phyloP scores from a whole-genome alignment of 1,140 invertebrate species.

The Drosophila repleta region DNA sequence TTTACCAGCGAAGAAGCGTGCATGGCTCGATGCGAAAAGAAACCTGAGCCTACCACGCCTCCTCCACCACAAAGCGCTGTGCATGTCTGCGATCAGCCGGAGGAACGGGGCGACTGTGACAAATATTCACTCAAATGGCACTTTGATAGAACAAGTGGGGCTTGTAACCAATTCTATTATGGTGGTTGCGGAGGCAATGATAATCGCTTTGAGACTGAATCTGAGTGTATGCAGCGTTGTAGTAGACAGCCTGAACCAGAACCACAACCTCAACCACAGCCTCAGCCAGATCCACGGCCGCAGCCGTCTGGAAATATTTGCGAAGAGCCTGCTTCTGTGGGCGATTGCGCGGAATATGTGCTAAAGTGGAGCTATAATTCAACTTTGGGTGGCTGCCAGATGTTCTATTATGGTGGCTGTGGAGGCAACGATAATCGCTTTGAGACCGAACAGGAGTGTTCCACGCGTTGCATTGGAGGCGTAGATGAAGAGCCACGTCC shows the following conservation, averaged over 20 bases:
- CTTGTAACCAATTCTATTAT: constrained; percentile 91
- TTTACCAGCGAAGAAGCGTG: constrained; percentile 89
- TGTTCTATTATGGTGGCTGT: constrained; percentile 93
- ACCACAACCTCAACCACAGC: not conserved
- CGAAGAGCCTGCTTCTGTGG: constrained; percentile 88
- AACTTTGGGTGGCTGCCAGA: constrained; percentile 87
- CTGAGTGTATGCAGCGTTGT: constrained; percentile 88
- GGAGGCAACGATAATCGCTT: constrained; percentile 93
- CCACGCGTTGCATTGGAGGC: constrained; percentile 87
- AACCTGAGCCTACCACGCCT: constrained; percentile 67
- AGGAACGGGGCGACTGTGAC: constrained; percentile 46
- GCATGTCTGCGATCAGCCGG: constrained; percentile 54
- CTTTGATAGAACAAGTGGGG: constrained; percentile 89
- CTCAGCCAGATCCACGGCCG: constrained; percentile 17
- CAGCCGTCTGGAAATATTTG: constrained; percentile 84
- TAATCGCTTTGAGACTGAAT: constrained; percentile 90
- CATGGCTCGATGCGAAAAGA: constrained; percentile 85
- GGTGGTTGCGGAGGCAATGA: constrained; percentile 92
- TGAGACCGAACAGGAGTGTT: constrained; percentile 87
- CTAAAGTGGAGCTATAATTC: constrained; percentile 93
- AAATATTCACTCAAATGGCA: constrained; percentile 87
- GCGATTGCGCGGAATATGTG: constrained; percentile 91
- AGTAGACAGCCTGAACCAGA: constrained; percentile 27
- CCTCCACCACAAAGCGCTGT: constrained; percentile 39
- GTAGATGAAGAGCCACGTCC: constrained; percentile 41